phyloP scores from a whole-genome alignment of 2,888 invertebrate genomes.

The Cyclophora punctaria region DNA sequence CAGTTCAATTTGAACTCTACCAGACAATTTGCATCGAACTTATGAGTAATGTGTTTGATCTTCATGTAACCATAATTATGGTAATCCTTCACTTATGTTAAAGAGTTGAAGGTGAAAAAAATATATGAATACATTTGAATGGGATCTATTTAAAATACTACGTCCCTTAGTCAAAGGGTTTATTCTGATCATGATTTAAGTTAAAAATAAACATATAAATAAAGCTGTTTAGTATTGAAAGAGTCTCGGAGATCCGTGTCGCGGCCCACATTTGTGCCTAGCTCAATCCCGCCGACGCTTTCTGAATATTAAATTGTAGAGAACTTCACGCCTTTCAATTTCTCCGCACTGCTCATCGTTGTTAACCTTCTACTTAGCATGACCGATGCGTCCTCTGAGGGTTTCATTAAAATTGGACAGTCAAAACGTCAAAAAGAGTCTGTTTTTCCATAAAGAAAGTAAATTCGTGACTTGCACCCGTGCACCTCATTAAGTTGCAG shows the following conservation, averaged over 20 bases:
- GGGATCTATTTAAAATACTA: slow-evolving; percentile 11
- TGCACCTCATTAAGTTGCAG: slow-evolving; percentile 2
- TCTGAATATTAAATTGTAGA: slow-evolving; percentile 58
- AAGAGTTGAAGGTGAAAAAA: no score
- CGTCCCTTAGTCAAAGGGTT: slow-evolving; percentile 2
- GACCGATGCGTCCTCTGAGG: slow-evolving; percentile 26
- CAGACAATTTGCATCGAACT: no score
- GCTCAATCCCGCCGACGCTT: slow-evolving; percentile 54
- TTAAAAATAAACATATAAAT: slow-evolving; percentile 27
- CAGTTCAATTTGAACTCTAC: slow-evolving; percentile 3
- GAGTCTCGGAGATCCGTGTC: slow-evolving; percentile 52
- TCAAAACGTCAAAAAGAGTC: slow-evolving; percentile 20
- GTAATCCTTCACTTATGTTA: no score
- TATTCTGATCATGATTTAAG: slow-evolving; percentile 13
- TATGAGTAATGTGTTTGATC: no score
- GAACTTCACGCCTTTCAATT: slow-evolving; percentile 51
- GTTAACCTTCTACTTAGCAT: slow-evolving; percentile 36
- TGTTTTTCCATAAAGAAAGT: slow-evolving; percentile 23
- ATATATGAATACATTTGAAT: neutral
- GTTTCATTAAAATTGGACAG: slow-evolving; percentile 30
- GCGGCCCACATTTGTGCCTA: slow-evolving; percentile 54
- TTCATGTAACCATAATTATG: no score
- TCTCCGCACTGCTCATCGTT: slow-evolving; percentile 35
- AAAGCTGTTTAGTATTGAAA: slow-evolving; percentile 24
- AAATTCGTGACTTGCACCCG: slow-evolving; percentile 18